phyloP scores from a whole-genome alignment of 37 sponge, comb jelly and placozoan genomes.

The Spongia lamella region DNA sequence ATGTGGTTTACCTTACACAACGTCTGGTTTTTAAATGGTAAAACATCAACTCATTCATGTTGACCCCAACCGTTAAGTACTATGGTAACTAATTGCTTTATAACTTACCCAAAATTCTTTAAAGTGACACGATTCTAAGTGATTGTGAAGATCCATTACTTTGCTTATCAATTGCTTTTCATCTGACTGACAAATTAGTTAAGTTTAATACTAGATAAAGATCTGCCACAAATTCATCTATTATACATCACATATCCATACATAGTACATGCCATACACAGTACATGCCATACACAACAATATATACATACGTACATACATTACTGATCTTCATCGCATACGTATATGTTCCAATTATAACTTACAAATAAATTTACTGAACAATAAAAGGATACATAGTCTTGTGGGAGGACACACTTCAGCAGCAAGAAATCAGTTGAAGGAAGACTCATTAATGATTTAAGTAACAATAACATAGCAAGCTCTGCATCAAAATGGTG shows the following conservation, averaged over 20 bases:
- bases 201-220: background rate
- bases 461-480: conserved; percentile 51
- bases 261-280: background rate
- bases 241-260: background rate
- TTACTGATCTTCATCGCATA: background rate
- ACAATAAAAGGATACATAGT: conserved; percentile 12
- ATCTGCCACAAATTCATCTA: no score
- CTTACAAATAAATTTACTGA: conserved; percentile 3
- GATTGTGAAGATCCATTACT: conserved; percentile 20
- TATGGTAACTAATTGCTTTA: no score
- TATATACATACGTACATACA: conserved; percentile 23
- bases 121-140: conserved; percentile 69
- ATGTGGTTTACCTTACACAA: no score
- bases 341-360: background rate
- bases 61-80: no score
- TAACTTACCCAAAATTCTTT: conserved; percentile 50
- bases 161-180: conserved; percentile 15
- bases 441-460: conserved; percentile 71
- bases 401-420: conserved; percentile 43
- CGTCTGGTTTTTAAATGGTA: no score
- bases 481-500: background rate
- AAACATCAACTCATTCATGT: no score
- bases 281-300: conserved; percentile 4
- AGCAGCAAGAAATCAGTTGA: conserved; percentile 52
- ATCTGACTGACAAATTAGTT: conserved; percentile 13